Base-by-base conservation (phyloP, 1,140 invertebrate species). In the Littorina saxatilis region DNA sequence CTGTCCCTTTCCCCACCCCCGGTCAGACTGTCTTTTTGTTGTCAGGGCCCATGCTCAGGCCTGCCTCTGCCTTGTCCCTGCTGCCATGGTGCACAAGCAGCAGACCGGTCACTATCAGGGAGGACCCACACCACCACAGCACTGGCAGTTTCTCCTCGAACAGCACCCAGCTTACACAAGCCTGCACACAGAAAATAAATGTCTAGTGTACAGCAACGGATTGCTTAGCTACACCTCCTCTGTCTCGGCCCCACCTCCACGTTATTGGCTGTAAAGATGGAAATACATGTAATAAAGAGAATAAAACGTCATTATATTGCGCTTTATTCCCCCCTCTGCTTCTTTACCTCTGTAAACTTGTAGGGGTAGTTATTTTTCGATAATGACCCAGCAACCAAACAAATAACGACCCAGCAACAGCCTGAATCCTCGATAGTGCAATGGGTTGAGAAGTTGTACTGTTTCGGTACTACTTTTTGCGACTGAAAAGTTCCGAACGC, bases 11-110 rank as follows among this genome's bases (percentile, higher is more conserved):
- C 11, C 29, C 3, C 72, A 23, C 32, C 29, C 72, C 11, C 23
- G 3, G 40, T 29, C 40, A 74, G 20, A 74, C 23, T 13, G 29
- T 63, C 52, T 78, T 63, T 32, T 78, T 78, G 52, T 63, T 63
- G 13, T 23, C 1, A 2, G 55, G n/a, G 58, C 39, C 40, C 55
- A 78, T 63, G 76, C 27, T 23, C 1, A 76, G 47, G 23, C 76
- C 39, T 20, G n/a, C 39, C 9, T n/a, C 20, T 3, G 29, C 52
- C 27, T 78, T 78, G 55, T 61, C 55, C 17, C 70, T 40, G 55
- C 80, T 82, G 13, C 82, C 84, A 81, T 80, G 84, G 37, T 87
- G 83, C 52, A 87, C 84, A 17, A 87, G 80, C 11, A 87, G 20
- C 3, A 87, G 52, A 11, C 86, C 86, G 4, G 70, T 17, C 43